Evolutionary conservation across 2,797 vertebrate species (phyloP).

Genomic region (Salarias fasciatus): DNA sequence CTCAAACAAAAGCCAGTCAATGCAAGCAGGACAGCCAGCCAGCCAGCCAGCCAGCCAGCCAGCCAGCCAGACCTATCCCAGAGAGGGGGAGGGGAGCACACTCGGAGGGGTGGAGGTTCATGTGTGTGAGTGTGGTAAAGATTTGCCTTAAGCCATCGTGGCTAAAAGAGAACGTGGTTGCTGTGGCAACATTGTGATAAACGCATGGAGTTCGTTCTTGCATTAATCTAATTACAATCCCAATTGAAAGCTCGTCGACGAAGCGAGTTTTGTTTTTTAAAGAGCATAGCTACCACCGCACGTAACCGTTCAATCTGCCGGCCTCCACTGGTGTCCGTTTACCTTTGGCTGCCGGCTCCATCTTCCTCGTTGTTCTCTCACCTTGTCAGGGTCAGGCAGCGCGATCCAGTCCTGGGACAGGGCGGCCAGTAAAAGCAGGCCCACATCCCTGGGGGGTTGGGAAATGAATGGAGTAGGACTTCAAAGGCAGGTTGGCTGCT

Average conservation of each 20-base stretch:
- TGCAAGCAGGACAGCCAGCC: conserved; percentile 70
- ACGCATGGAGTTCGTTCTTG: conserved; percentile 35
- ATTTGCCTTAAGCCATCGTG: conserved; percentile 41
- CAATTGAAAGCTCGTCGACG: conserved; percentile 22
- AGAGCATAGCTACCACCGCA: conserved; percentile 5
- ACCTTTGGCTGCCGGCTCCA: conserved; percentile 39
- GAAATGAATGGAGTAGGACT: conserved; percentile 62
- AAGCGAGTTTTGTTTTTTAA: conserved; percentile 23
- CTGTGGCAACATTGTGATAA: conserved; percentile 52
- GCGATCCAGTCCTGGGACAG: conserved; percentile 58
- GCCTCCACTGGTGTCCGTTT: conserved; percentile 46
- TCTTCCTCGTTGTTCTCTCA: conserved; percentile 62
- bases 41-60: no score
- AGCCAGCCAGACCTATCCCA: conserved; percentile 62
- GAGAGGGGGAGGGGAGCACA: conserved; percentile 72
- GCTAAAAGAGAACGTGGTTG: conserved; percentile 57
- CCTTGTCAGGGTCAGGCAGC: conserved; percentile 60
- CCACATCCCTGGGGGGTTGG: conserved; percentile 65
- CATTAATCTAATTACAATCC: conserved; percentile 46
- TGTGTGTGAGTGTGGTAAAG: conserved; percentile 31
- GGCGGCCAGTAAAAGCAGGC: conserved; percentile 63
- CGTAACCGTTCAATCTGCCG: conserved; percentile 5
- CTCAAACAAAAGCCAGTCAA: conserved; percentile 82
- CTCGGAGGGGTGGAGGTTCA: conserved; percentile 46
- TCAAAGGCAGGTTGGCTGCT: conserved; percentile 74